Evolutionary conservation across 2,113 vertebrate genomes (phyloP).

Genomic region (Boulengeromyrus knoepffleri): DNA sequence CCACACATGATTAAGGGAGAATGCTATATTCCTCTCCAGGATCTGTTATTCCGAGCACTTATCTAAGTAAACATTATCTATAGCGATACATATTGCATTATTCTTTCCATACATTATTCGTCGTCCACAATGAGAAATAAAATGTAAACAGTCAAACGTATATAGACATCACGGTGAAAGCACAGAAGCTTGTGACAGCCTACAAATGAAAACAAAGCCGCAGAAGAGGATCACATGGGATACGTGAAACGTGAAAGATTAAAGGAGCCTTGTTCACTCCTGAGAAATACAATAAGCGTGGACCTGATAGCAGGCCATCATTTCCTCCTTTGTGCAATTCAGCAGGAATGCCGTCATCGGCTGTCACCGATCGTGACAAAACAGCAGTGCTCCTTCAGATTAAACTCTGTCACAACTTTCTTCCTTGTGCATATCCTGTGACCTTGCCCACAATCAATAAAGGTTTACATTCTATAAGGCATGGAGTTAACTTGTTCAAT

Average conservation of each 20-base stretch:
- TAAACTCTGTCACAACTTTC: conserved; percentile 66
- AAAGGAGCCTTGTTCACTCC: background rate
- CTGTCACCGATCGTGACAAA: conserved; percentile 49
- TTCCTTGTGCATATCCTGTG: conserved; percentile 59
- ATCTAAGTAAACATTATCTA: background rate
- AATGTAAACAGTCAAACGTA: background rate
- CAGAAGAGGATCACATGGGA: background rate
- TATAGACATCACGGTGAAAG: background rate
- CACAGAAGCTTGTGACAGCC: background rate
- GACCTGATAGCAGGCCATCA: conserved; percentile 1
- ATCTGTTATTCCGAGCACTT: background rate
- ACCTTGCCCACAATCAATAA: conserved; percentile 82
- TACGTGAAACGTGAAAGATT: background rate
- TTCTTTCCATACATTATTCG: background rate
- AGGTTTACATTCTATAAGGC: conserved; percentile 97
- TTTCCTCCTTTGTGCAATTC: conserved; percentile 46
- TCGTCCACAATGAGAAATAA: background rate
- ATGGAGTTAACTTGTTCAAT: conserved; percentile 99
- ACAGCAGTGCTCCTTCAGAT: conserved; percentile 61
- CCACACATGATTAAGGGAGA: conserved; percentile 43
- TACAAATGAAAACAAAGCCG: conserved; percentile 2
- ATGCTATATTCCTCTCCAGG: conserved; percentile 25
- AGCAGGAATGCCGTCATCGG: conserved; percentile 44
- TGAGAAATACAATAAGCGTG: background rate
- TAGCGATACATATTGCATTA: background rate